Conservation (phyloP, 2,888 invertebrate species). For the Drosophila anomalata region DNA sequence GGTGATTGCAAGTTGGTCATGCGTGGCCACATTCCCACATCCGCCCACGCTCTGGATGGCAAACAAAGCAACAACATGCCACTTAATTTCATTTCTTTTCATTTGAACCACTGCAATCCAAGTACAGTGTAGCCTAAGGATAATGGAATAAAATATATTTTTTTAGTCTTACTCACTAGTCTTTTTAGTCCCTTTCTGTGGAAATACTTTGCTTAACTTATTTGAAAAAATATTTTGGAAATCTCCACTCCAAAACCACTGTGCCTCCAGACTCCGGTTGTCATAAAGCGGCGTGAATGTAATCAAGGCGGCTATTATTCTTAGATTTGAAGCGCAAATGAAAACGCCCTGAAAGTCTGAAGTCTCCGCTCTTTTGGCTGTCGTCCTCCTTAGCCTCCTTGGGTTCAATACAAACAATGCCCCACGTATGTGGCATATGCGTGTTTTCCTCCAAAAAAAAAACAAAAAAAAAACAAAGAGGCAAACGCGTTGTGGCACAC, state of each 20-base stretch:
- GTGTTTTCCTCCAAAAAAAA: slow-evolving; percentile 25
- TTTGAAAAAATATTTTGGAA: too few relatives aligned
- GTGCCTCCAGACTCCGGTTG: slow-evolving; percentile 37
- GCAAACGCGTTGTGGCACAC: slow-evolving; percentile 65
- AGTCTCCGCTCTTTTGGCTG: slow-evolving; percentile 18
- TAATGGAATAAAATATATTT: neutral
- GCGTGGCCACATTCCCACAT: slow-evolving; percentile 36
- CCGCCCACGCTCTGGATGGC: slow-evolving; percentile 2
- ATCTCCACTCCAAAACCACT: too few relatives aligned
- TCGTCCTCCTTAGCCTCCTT: slow-evolving; percentile 9
- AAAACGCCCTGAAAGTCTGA: slow-evolving; percentile 49
- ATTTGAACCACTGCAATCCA: slow-evolving; percentile 38
- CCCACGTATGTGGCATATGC: slow-evolving; percentile 45
- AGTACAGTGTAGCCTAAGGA: slow-evolving; percentile 44
- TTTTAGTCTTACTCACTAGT: too few relatives aligned
- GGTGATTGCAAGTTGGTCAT: slow-evolving; percentile 32
- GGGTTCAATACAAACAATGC: slow-evolving; percentile 68
- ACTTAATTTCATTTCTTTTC: slow-evolving; percentile 72
- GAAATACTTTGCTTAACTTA: too few relatives aligned
- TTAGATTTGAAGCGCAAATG: slow-evolving; percentile 76
- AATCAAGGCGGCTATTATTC: slow-evolving; percentile 76
- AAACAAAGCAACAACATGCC: slow-evolving; percentile 54
- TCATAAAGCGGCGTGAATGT: slow-evolving; percentile 76
- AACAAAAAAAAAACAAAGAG: slow-evolving; percentile 55
- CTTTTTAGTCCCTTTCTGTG: too few relatives aligned